Evolutionary conservation across 1,140 invertebrate genomes (phyloP).

Genomic region (Macrobrachium rosenbergii): DNA sequence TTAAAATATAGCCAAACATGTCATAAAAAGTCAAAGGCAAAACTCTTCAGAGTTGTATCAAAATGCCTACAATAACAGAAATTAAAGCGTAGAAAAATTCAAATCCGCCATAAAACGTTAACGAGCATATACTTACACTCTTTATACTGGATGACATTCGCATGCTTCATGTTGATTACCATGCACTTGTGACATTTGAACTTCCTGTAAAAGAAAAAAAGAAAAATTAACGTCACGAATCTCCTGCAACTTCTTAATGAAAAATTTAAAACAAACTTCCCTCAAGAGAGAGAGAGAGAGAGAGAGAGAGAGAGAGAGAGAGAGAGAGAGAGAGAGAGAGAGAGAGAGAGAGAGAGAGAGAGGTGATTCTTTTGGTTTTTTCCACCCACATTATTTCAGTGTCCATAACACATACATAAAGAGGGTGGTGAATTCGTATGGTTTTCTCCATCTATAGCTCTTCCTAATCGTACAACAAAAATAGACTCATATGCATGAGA

Average conservation of each 20-base stretch:
- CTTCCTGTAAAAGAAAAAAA: constrained; percentile 67
- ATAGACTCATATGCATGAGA: no score
- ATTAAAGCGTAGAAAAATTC: no score
- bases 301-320: constrained; percentile 38
- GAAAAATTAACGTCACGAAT: not conserved
- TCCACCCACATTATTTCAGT: no score
- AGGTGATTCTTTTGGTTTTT: no score
- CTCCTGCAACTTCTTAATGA: no score
- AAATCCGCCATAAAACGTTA: not conserved
- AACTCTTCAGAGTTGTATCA: no score
- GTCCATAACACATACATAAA: not conserved
- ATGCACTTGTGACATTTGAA: constrained; percentile 77
- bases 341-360: constrained; percentile 33
- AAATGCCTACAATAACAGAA: no score
- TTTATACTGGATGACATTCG: constrained; percentile 79
- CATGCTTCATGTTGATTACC: constrained; percentile 76
- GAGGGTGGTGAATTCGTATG: no score
- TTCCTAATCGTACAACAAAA: no score
- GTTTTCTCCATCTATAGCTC: no score
- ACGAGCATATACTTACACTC: constrained; percentile 74
- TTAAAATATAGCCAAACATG: no score
- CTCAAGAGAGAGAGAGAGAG: constrained; percentile 25
- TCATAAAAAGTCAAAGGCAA: no score
- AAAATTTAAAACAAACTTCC: not conserved
- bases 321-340: constrained; percentile 33